Base-by-base conservation (phyloP, 2,797 vertebrate species). In the Vultur gryphus region DNA sequence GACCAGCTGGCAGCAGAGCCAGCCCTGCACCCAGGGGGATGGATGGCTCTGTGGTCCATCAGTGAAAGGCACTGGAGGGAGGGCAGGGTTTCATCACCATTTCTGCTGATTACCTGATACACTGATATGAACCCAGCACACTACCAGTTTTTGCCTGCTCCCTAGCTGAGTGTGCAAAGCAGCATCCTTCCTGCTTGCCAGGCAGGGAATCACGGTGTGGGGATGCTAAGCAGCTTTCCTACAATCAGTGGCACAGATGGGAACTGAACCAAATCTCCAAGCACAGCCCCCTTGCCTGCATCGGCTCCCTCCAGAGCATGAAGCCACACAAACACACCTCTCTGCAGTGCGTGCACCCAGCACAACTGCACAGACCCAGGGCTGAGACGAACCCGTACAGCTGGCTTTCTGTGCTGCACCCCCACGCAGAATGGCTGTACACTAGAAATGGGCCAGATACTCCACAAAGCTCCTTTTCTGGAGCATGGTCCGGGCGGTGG, bases 391-490 rank as follows among this genome's bases (percentile, higher is more conserved):
- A 15, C 31, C 37, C 16, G 1, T 3, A 33, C 31, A 41, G 15
- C 31, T 37, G 59, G 8, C 17, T 18, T 49, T 55, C n/a, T 21
- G 43, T 21, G 80, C 57, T 46, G 57, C 65, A 54, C 33, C 8
- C 64, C 9, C 18, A 10, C 1, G 1, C 29, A 39, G 29, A 20
- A 3, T 12, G 43, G 11, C 57, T 8, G 0, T 3, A 0, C 0
- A 0, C 44, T 43, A 64, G 35, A 62, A 79, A 83, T 1, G 21
- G 52, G 64, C 10, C 48, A 29, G 16, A 25, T 10, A 24, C 24
- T 58, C 35, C 83, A 31, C 44, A 61, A 13, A 65, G 21, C 33
- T 93, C 37, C 83, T 75, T 25, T 64, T 72, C 80, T 65, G 80
- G 23, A 90, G 39, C 51, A 3, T 2, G 9, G 48, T 13, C 31